Evolutionary conservation across 2,888 invertebrate species (phyloP).

Genomic region (Trimorus sp.): DNA sequence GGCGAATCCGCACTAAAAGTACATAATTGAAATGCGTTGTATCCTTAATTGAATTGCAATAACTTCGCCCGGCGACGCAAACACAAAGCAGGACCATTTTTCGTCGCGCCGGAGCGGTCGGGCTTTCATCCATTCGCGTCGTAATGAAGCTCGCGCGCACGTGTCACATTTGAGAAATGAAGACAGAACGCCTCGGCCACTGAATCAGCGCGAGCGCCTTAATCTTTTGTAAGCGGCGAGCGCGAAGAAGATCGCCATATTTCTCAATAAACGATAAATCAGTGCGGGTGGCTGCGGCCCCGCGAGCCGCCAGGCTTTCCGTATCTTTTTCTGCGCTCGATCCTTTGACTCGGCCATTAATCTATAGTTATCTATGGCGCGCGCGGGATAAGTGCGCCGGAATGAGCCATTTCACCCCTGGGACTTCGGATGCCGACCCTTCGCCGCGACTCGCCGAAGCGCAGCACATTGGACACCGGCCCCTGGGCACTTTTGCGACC

Average conservation of each 20-base stretch:
- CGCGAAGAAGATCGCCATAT: constrained; percentile 76
- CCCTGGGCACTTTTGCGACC: constrained; percentile 72
- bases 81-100: constrained; percentile 15
- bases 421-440: constrained; percentile 75
- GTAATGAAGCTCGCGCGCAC: constrained; percentile 4
- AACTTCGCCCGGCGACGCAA: neutral
- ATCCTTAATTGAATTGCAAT: neutral
- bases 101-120: neutral
- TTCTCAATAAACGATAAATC: constrained; percentile 82
- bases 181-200: constrained; percentile 24
- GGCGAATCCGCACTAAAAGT: too few relatives aligned
- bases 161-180: constrained; percentile 39
- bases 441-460: constrained; percentile 61
- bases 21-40: too few relatives aligned
- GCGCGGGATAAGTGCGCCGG: constrained; percentile 80
- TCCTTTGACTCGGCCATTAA: constrained; percentile 78
- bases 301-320: constrained; percentile 65
- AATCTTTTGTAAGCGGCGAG: constrained; percentile 74
- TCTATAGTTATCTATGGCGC: constrained; percentile 81
- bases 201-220: constrained; percentile 72
- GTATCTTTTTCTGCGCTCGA: constrained; percentile 73
- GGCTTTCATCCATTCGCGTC: constrained; percentile 16
- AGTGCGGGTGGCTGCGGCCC: constrained; percentile 72
- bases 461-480: constrained; percentile 69
- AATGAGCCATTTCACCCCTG: constrained; percentile 82